Base-by-base conservation (phyloP, 2,113 vertebrate species). In the Taurulus bubalis region DNA sequence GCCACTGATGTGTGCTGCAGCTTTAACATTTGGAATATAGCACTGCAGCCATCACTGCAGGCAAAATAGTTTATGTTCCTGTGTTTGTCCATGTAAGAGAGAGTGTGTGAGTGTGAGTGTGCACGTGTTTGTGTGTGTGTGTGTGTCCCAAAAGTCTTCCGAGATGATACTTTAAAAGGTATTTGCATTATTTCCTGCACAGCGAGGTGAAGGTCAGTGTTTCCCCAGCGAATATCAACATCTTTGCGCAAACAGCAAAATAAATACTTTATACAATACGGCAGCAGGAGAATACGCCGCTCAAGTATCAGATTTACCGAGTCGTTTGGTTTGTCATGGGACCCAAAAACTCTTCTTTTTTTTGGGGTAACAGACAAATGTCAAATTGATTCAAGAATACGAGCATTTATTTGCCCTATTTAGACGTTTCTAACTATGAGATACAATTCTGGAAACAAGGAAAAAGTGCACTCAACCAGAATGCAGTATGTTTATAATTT, bases 21-120 rank as follows among this genome's bases (percentile, higher is more conserved):
- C 83, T 92, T 88, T 83, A 93, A 84, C 82, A 73, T 86, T 84
- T 88, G 84, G 85, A 92, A 90, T 83, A 83, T 76, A 81, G 82
- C 40, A 59, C 85, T 58, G 80, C 88, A 82, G 78, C 80, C 79
- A 83, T 78, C 80, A 87, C 90, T 86, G 77, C 88, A 91, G 82
- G 89, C 83, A 83, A 85, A 85, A 73, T 68, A 89, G 84, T 71
- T 80, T 77, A 78, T 77, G 87, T 73, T 59, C 45, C 56, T 38
- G 6, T 82, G 55, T 87, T 79, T 83, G 88, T 78, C 30, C 51
- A 22, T 26, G 64, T 60, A 40, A 77, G 49, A 20, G 3, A 72
- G 62, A 12, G 16, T 16, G 69, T 55, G 84, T n/a, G 68, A 34
- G 55, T 5, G 7, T 51, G 53, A 8, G 56, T 30, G 58, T 74